These are phyloP conservation scores for Leptocoma aspasia DNA, from an alignment of 2,113 vertebrate species.

Conservation along the genomic window DNA sequence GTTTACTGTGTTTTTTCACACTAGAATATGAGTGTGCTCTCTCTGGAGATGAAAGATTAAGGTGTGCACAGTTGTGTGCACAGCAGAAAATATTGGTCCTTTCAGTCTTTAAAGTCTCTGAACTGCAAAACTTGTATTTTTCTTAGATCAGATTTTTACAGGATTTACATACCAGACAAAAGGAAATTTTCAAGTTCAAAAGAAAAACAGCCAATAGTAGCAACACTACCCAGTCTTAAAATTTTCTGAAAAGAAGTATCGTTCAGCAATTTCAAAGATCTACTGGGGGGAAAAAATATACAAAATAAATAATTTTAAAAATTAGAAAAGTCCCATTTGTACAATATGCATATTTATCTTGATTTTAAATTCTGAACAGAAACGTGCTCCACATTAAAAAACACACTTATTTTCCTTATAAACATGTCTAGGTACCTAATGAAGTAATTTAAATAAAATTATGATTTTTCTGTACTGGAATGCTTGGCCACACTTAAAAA, in stretches of 20 bases:
- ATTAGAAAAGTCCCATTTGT: not conserved
- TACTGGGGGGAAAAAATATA: not conserved
- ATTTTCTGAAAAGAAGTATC: not conserved
- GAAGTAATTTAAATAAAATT: not conserved
- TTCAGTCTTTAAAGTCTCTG: not conserved
- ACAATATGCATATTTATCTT: not conserved
- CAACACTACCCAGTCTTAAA: not conserved
- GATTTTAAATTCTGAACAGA: not conserved
- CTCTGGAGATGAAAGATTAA: not conserved
- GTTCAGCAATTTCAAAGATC: not conserved
- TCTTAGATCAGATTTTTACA: not conserved
- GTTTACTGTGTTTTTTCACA: not conserved
- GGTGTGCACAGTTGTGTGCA: not conserved
- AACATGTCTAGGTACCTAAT: not conserved
- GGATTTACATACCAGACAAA: not conserved
- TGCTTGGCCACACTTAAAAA: not conserved
- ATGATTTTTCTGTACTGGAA: not conserved
- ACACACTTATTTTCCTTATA: fast-evolving
- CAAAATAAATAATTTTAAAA: not conserved
- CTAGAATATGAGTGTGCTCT: not conserved
- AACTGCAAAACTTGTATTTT: not conserved
- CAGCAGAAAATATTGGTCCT: not conserved
- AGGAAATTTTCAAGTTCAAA: not conserved
- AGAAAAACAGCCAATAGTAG: not conserved
- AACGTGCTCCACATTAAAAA: not conserved